Percentiles rank a stretch among this genome's conserved stretches.
Evolutionary conservation across 2,113 vertebrate genomes (phyloP).

Genomic region (Elgaria multicarinata): DNA sequence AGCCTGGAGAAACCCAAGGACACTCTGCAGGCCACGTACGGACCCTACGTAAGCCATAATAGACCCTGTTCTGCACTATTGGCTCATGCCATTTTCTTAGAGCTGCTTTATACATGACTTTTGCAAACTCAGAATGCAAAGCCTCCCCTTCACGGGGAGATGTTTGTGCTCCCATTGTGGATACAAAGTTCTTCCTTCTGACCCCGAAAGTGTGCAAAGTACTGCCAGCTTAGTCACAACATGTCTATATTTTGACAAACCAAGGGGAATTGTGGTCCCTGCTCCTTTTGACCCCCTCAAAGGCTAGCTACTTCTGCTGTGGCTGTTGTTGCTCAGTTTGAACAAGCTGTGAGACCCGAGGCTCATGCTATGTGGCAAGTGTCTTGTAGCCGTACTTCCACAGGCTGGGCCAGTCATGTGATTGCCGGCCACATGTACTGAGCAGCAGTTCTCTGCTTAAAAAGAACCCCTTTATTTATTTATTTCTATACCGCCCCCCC

Average conservation of each 20-base stretch:
- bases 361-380: background rate
- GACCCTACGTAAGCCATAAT: too few species aligned
- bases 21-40: too few species aligned
- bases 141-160: background rate
- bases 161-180: background rate
- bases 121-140: background rate
- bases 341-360: background rate
- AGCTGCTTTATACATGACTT: background rate
- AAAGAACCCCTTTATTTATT: too few species aligned
- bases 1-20: too few species aligned
- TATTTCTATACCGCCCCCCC: too few species aligned
- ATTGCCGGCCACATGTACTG: background rate
- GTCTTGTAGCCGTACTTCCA: background rate
- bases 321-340: background rate
- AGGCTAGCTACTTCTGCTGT: background rate
- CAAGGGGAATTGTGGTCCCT: background rate
- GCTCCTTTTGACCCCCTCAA: background rate
- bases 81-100: background rate
- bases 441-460: background rate
- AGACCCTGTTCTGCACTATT: background rate
- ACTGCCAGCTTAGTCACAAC: background rate
- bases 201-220: background rate
- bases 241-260: background rate
- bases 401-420: background rate
- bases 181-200: too few species aligned